phyloP scores from a whole-genome alignment of 2,888 invertebrate species.

The Linnaemya tessellans region DNA sequence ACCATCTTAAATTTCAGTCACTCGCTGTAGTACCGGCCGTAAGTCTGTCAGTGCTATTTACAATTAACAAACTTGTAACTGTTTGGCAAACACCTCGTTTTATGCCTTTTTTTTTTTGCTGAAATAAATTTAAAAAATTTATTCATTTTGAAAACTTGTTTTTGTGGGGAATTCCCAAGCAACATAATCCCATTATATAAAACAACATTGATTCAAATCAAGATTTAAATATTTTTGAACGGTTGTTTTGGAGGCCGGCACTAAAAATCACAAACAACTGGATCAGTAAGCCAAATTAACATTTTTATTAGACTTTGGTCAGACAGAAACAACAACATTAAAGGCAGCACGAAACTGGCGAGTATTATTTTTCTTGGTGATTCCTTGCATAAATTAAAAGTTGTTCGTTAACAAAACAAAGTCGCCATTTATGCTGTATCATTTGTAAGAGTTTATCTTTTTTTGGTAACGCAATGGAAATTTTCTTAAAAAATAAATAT shows the following conservation, averaged over 20 bases:
- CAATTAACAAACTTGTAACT: neutral
- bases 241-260: too few relatives aligned
- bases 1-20: too few relatives aligned
- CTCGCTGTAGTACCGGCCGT: neutral
- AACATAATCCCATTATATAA: neutral
- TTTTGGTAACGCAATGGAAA: neutral
- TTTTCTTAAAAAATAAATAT: neutral
- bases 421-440: neutral
- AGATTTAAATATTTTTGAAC: neutral
- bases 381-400: neutral
- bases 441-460: neutral
- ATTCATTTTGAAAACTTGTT: constrained; percentile 54
- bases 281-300: neutral
- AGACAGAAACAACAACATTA: constrained; percentile 10
- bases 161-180: constrained; percentile 64
- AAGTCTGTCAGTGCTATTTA: neutral
- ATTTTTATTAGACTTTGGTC: constrained; percentile 6
- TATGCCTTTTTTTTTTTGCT: constrained; percentile 1
- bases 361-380: neutral
- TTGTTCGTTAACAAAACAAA: neutral
- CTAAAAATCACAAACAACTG: constrained; percentile 5
- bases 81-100: neutral
- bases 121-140: constrained; percentile 6
- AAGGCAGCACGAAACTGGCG: neutral
- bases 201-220: neutral